Evolutionary conservation across 2,888 invertebrate genomes (phyloP), one percentile per base, ranked within the genome.

Genomic region (Gymnocheta viridis): DNA sequence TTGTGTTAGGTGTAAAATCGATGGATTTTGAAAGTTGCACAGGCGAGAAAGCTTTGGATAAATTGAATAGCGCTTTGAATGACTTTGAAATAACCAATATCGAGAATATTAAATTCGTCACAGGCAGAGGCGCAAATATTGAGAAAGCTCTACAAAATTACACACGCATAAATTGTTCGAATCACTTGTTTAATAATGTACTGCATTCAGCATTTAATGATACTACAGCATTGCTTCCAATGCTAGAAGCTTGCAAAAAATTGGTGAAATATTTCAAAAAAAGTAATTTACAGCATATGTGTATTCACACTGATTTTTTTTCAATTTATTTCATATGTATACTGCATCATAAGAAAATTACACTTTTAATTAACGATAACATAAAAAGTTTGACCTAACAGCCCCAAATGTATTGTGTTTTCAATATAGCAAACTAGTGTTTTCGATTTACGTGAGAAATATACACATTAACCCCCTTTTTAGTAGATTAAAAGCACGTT

Each of bases 21-120:
- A 80, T 83, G 83, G 80, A 74, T 56, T 74, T 79, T 38, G 35
- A 69, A 38, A 38, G 64, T 54, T 79, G 74, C 19, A 80, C 79
- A 14, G 60, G 56, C 56, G 51, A 32, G 12, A 80, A 84, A 47
- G 51, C 47, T 54, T 64, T 41, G 58, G 22, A 24, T 77, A 76
- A 32, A 58, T 69, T n/a, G 56, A 60, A 56, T 19, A 9, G 29
- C 9, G 64, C 27, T 51, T 44, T 44, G 3, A 44, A 44, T 4
- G 44, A 44, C 5, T 44, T 44, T 17, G 44, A 17, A 17, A 44
- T 44, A 44, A n/a, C n/a, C 4, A 3, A 7, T 10, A 44, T n/a
- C 5, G 9, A 44, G 4, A 44, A 44, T 17, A 44, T 44, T 6
- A 44, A 1, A 4, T 44, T 44, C 10, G 44, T 44, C 17, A 44